Base-by-base conservation (phyloP, 2,888 invertebrate genomes). In the Protodeltote pygarga region DNA sequence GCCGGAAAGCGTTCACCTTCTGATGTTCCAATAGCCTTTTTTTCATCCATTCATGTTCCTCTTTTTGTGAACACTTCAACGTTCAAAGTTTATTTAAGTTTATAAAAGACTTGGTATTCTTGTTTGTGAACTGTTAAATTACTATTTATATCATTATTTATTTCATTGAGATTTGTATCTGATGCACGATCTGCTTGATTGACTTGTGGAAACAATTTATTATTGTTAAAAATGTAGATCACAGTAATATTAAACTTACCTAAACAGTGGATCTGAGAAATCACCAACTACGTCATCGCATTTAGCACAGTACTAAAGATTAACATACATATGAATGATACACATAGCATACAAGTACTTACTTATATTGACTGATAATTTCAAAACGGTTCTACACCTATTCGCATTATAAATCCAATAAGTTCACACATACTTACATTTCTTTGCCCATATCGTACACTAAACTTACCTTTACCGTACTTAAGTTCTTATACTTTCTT, bases 1-100 rank as follows among this genome's bases (percentile, higher is more conserved):
- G 73, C 83, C 88, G 86, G 84, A 87, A 83, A 84, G 76, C 73
- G 75, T 72, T 83, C 76, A 78, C 79, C 75, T 74, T 66, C 59
- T 70, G 68, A 74, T 74, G 72, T 73, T 78, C 74, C 75, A 75
- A 79, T 75, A 70, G 65, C 64, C 68, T 83, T 85, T 69, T 83
- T 85, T 79, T 71, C 49, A 59, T 79, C 70, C 48, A 61, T 61
- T 40, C 25, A 35, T 58, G 38, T 54, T 61, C 46, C 64, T 73
- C 77, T 81, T 81, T 80, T 78, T 69, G 65, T 66, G 54, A 57
- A 57, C 60, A 69, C 53, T 65, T 52, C 73, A 71, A 65, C 63
- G 65, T 67, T 71, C 66, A 51, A 61, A 61, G 53, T 58, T 70
- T 72, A 68, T 53, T 71, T 61, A 39, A 61, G 46, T 58, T 50